Conservation (phyloP, 2,797 vertebrate genomes). For the Ambastaia sidthimunki region DNA sequence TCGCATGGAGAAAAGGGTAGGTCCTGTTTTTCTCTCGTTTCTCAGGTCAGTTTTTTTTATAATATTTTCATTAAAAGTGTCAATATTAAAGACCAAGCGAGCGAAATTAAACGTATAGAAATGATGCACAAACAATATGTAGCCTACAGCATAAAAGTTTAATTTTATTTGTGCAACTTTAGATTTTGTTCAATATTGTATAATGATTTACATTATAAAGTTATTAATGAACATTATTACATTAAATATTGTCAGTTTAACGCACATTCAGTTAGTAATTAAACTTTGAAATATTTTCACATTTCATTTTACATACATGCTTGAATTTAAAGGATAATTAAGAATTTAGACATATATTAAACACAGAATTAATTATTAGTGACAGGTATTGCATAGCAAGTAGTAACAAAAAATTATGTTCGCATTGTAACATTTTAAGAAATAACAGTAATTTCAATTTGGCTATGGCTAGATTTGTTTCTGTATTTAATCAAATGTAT, state of each 20-base stretch:
- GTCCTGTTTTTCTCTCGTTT: slow-evolving; percentile 45
- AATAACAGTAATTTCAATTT: not conserved
- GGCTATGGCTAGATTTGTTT: not conserved
- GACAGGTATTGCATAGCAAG: not conserved
- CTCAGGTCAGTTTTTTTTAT: not conserved
- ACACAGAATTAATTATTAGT: not conserved
- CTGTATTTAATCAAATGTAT: not conserved
- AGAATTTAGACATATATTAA: not conserved
- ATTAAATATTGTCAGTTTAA: not conserved
- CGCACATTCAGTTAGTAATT: not conserved
- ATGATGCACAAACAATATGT: not conserved
- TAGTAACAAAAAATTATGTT: too few relatives aligned
- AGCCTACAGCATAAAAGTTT: not conserved
- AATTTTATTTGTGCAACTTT: not conserved
- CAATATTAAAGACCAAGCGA: not conserved
- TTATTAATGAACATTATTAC: not conserved
- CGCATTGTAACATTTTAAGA: too few relatives aligned
- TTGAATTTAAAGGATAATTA: not conserved
- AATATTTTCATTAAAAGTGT: not conserved
- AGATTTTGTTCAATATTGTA: not conserved
- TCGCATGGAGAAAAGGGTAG: slow-evolving; percentile 86
- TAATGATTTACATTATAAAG: too few relatives aligned
- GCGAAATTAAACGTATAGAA: not conserved
- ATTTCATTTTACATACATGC: not conserved
- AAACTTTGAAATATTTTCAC: too few relatives aligned